phyloP scores from a whole-genome alignment of 2,888 invertebrate genomes.

The Synanthedon vespiformis region DNA sequence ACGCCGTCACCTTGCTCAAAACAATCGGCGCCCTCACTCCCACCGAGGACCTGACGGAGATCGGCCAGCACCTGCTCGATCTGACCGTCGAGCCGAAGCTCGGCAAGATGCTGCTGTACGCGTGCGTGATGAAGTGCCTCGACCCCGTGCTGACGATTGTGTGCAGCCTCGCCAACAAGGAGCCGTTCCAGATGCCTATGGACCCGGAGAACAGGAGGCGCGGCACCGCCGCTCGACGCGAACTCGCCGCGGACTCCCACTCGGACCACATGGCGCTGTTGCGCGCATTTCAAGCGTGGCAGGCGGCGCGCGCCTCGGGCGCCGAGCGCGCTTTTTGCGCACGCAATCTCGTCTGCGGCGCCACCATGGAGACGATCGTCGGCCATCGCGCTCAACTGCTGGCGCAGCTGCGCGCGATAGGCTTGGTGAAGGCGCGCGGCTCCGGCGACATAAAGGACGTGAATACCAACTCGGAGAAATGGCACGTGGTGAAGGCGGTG shows the following conservation, averaged over 20 bases:
- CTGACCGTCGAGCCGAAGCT: constrained; percentile 92
- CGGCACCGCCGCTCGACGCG: constrained; percentile 73
- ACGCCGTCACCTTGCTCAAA: constrained; percentile 76
- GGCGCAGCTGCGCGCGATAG: constrained; percentile 81
- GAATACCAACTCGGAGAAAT: constrained; percentile 86
- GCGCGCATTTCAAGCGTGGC: constrained; percentile 81
- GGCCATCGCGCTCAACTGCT: constrained; percentile 86
- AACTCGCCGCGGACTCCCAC: constrained; percentile 79
- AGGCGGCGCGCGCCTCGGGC: constrained; percentile 71
- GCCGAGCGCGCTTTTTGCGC: constrained; percentile 79
- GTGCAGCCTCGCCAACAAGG: constrained; percentile 82
- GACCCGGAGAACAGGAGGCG: constrained; percentile 75
- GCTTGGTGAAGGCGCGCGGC: constrained; percentile 76
- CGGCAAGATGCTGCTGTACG: constrained; percentile 91
- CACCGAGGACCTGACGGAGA: constrained; percentile 87
- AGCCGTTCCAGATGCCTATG: constrained; percentile 82
- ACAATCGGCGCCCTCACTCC: constrained; percentile 88
- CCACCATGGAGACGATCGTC: constrained; percentile 91
- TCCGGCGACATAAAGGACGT: constrained; percentile 80
- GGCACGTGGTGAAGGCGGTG: constrained; percentile 92
- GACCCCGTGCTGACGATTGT: constrained; percentile 94
- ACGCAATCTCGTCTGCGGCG: constrained; percentile 80
- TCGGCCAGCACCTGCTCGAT: constrained; percentile 91
- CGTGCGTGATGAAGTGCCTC: constrained; percentile 90
- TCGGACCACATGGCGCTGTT: constrained; percentile 93